Conservation (phyloP, 2,888 invertebrate genomes). For the Nebria brevicollis region DNA sequence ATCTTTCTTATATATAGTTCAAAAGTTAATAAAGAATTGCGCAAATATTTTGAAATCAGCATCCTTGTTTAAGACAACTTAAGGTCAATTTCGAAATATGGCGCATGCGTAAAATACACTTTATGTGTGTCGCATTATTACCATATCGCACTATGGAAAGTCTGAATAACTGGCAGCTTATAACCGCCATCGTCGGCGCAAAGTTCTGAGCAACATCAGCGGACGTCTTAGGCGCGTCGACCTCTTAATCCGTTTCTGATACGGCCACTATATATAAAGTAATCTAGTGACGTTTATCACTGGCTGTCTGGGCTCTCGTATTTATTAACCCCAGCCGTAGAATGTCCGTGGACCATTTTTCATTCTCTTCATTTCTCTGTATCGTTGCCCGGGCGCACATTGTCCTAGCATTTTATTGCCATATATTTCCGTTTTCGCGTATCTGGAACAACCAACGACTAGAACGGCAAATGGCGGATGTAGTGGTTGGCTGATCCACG, state of each 20-base stretch:
- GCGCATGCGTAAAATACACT: not conserved
- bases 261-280: not conserved
- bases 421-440: constrained; percentile 7
- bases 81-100: not conserved
- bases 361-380: constrained; percentile 22
- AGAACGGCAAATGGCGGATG: not conserved
- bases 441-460: not conserved
- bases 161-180: constrained; percentile 1
- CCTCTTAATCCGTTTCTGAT: constrained; percentile 8
- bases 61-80: too few relatives aligned
- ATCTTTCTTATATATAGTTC: too few relatives aligned
- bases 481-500: constrained; percentile 24
- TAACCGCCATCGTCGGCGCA: not conserved
- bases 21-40: too few relatives aligned
- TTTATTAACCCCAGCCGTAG: constrained; percentile 23
- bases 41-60: too few relatives aligned
- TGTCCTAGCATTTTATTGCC: constrained; percentile 14
- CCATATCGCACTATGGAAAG: not conserved
- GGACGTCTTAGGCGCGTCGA: not conserved
- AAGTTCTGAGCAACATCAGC: not conserved
- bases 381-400: constrained; percentile 9
- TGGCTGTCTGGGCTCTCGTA: not conserved
- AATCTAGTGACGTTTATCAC: constrained; percentile 22
- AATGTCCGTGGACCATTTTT: constrained; percentile 21
- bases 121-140: not conserved